These are phyloP conservation scores for Zelleria hepariella DNA, from an alignment of 2,888 invertebrate genomes.

Conservation along the genomic window DNA sequence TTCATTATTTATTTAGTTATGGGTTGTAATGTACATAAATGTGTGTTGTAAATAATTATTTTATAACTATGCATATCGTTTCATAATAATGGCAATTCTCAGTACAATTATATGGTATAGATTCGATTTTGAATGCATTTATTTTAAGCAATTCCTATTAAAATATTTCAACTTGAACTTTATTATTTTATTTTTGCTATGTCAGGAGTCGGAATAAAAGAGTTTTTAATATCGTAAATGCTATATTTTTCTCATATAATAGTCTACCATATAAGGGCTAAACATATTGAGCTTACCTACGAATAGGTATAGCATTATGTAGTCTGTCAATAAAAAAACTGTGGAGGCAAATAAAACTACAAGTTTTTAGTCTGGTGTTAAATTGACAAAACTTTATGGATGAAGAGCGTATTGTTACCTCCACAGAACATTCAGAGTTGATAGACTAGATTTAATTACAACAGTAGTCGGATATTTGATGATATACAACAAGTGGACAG, in stretches of 20 bases:
- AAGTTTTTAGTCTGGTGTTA: too few species aligned
- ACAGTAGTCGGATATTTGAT: too few species aligned
- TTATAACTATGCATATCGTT: background rate
- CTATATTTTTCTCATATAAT: background rate
- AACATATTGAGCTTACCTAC: background rate
- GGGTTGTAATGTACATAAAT: slow-evolving; percentile 46
- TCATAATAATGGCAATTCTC: background rate
- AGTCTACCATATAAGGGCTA: background rate
- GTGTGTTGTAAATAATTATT: slow-evolving; percentile 49
- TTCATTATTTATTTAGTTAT: slow-evolving; percentile 47
- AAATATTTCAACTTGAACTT: slow-evolving; percentile 22
- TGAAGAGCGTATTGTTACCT: too few species aligned
- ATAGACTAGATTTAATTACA: too few species aligned
- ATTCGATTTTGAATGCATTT: slow-evolving; percentile 43
- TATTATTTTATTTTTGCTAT: slow-evolving; percentile 8
- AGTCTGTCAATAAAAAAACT: too few species aligned
- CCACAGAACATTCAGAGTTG: too few species aligned
- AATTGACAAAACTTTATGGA: too few species aligned
- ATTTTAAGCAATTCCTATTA: slow-evolving; percentile 32
- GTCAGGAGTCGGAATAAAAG: background rate
- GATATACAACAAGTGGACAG: background rate
- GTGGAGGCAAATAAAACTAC: too few species aligned
- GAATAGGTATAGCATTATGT: background rate
- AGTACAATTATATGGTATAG: slow-evolving; percentile 21
- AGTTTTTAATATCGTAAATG: background rate